A percentile compares a stretch with the other conserved stretches of the same genome.
phyloP scores from a whole-genome alignment of 2,797 vertebrate genomes.

The Clarias platycephalus region DNA sequence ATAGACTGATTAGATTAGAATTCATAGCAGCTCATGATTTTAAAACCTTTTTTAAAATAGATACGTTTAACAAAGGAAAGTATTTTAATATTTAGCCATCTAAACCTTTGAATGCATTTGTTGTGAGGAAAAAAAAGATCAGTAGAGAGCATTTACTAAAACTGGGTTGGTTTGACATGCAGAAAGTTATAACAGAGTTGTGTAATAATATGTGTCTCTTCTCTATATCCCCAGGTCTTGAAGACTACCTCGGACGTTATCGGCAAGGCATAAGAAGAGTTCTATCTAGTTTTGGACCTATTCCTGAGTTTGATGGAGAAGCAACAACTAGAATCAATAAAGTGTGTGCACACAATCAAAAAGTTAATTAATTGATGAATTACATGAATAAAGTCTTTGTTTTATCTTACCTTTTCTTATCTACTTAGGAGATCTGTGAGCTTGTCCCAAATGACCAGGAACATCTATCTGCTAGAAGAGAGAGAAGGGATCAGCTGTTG shows the following conservation, averaged over 20 bases:
- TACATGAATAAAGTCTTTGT: background rate
- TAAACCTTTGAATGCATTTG: background rate
- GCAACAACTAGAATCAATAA: constrained; percentile 74
- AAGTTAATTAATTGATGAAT: background rate
- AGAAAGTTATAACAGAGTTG: background rate
- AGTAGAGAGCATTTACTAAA: background rate
- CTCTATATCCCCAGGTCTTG: constrained; percentile 73
- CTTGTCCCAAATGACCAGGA: constrained; percentile 78
- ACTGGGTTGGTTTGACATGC: background rate
- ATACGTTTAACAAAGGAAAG: background rate
- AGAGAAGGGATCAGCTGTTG: constrained; percentile 85
- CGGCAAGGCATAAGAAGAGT: constrained; percentile 81
- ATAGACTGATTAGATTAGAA: background rate
- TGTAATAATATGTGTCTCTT: background rate
- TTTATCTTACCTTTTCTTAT: constrained; percentile 17
- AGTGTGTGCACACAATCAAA: constrained; percentile 65
- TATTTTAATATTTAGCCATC: background rate
- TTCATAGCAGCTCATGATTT: background rate
- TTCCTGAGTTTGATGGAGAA: constrained; percentile 84
- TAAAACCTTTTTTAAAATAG: background rate
- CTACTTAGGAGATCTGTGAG: constrained; percentile 80
- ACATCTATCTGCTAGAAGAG: constrained; percentile 78
- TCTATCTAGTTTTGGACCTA: constrained; percentile 83
- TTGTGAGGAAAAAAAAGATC: background rate
- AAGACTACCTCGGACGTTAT: constrained; percentile 88